Base-by-base conservation (phyloP, 2,797 vertebrate species). In the Odontamblyopus rebecca region DNA sequence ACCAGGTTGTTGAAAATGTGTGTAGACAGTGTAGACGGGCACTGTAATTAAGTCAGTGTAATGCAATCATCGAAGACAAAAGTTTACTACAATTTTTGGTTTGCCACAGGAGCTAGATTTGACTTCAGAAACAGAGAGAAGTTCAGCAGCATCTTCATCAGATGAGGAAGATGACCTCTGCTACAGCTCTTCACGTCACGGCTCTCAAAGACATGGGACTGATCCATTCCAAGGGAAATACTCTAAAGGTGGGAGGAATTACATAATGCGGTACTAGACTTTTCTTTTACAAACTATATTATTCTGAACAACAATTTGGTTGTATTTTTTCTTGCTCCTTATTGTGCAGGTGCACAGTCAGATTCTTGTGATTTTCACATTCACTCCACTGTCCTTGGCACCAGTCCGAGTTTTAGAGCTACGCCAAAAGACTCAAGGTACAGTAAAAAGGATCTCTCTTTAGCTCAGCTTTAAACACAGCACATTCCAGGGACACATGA, bases 71-170 rank as follows among this genome's bases (percentile, higher is more conserved):
- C 51, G n/a, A 44, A 53, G 18, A n/a, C 19, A n/a, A n/a, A 53
- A 2, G 18, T 53, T 53, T 53, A 53, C 51, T n/a, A 30, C 11
- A 16, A 32, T 29, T 26, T 73, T 61, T 2, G 74, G 51, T 81
- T 60, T 84, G 63, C 53, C 54, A 23, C 65, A 91, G 87, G 86
- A 89, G 48, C 71, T 89, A 76, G 80, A 83, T 54, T 74, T 83
- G n/a, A 76, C 62, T 57, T 89, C 84, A 29, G 86, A 82, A 38
- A 27, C 78, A 23, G 83, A 75, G 41, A 71, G 81, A 32, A 76
- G 78, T 67, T 83, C 87, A 35, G 16, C 85, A 13, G 38, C 77
- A 26, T 69, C 73, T 13, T 83, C 86, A 2, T 87, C 86, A 19
- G 83, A 87, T 35, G 86, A 87, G 2, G 85, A 90, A 6, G 18